These are phyloP conservation scores for Tricholaema leucomelas DNA, from an alignment of 2,113 vertebrate species.

Conservation along the genomic window DNA sequence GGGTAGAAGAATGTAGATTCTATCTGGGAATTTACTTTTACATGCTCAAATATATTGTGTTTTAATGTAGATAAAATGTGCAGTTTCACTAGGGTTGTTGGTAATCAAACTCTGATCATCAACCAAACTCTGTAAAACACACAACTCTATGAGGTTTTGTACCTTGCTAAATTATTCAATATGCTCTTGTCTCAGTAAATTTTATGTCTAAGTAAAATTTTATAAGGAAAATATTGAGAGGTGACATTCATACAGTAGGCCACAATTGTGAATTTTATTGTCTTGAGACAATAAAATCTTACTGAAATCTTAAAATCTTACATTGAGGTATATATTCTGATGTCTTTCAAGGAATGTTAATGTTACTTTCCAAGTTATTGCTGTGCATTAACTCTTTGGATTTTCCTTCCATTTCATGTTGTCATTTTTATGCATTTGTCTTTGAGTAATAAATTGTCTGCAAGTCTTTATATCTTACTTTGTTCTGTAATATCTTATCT, in stretches of 20 bases:
- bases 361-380: neutral
- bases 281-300: neutral
- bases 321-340: neutral
- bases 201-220: neutral
- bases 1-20: neutral
- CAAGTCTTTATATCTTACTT: neutral
- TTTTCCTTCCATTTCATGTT: neutral
- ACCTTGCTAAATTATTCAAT: neutral
- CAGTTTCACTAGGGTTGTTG: neutral
- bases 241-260: neutral
- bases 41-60: neutral
- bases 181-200: neutral
- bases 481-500: neutral
- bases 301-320: too few species aligned
- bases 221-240: neutral
- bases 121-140: neutral
- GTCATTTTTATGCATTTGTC: neutral
- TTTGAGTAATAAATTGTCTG: neutral
- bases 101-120: neutral
- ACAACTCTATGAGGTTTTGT: neutral
- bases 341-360: neutral
- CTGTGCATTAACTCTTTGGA: neutral
- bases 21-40: neutral
- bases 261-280: neutral
- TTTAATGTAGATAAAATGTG: neutral